Conservation (phyloP, 2,888 invertebrate genomes). For the Callyntrura guangdongensis region DNA sequence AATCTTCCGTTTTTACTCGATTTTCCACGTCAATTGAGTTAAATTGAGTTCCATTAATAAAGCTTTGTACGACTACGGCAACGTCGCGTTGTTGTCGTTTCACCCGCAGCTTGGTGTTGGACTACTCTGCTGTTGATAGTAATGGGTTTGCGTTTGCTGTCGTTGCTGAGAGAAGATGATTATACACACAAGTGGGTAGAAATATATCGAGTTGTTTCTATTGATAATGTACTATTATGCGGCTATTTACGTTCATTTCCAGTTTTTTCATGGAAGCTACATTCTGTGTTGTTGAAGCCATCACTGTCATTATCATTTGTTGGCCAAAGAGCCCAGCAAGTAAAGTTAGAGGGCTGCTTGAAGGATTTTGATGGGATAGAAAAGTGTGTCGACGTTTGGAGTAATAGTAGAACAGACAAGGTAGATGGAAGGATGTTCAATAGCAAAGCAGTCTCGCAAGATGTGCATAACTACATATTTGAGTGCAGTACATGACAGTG, state of each 20-base stretch:
- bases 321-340: too few species aligned
- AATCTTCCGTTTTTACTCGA: conserved; percentile 51
- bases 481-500: too few species aligned
- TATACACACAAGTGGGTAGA: neutral
- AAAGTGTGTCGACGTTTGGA: too few species aligned
- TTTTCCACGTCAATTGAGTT: conserved; percentile 60
- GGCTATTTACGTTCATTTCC: conserved; percentile 26
- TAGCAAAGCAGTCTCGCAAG: too few species aligned
- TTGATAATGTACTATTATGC: neutral
- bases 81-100: too few species aligned
- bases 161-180: too few species aligned
- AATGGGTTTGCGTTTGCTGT: neutral
- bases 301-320: neutral
- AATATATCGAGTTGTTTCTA: too few species aligned
- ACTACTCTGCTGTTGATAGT: neutral
- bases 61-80: neutral
- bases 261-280: neutral
- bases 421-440: too few species aligned
- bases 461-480: too few species aligned
- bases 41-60: conserved; percentile 66
- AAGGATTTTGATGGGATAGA: too few species aligned
- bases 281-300: neutral
- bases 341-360: too few species aligned
- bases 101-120: neutral
- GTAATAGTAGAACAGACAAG: too few species aligned